These are phyloP conservation scores for Pseudopodoces humilis DNA, from an alignment of 2,113 vertebrate species.

Conservation along the genomic window DNA sequence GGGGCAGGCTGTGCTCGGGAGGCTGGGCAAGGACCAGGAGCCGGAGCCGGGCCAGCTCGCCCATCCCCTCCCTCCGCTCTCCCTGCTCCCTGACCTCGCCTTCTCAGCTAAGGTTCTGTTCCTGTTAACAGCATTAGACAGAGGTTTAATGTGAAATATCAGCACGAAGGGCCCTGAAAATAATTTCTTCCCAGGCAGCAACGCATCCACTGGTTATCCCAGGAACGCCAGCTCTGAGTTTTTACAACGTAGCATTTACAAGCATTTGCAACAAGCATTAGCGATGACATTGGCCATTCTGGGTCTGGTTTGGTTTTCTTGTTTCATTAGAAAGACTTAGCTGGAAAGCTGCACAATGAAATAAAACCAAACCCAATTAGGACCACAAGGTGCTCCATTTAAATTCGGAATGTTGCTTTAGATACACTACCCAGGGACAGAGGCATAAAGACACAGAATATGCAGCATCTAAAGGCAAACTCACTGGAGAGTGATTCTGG, in stretches of 20 bases:
- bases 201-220: neutral
- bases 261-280: neutral
- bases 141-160: neutral
- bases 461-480: neutral
- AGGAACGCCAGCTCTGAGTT: neutral
- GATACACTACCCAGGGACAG: accelerated
- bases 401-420: neutral
- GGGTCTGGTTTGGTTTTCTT: neutral
- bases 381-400: neutral
- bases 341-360: neutral
- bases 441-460: too few relatives aligned
- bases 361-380: neutral
- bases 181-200: neutral
- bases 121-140: neutral
- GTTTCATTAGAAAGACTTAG: neutral
- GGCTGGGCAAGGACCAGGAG: neutral
- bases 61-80: neutral
- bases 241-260: too few relatives aligned
- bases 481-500: neutral
- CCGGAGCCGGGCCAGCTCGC: neutral
- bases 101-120: neutral
- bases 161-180: neutral
- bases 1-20: neutral
- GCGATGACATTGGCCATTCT: neutral
- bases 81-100: neutral